Evolutionary conservation across 2,888 invertebrate genomes (phyloP), one percentile per base, ranked within the genome.

Genomic region (Leptinotarsa haldemani): DNA sequence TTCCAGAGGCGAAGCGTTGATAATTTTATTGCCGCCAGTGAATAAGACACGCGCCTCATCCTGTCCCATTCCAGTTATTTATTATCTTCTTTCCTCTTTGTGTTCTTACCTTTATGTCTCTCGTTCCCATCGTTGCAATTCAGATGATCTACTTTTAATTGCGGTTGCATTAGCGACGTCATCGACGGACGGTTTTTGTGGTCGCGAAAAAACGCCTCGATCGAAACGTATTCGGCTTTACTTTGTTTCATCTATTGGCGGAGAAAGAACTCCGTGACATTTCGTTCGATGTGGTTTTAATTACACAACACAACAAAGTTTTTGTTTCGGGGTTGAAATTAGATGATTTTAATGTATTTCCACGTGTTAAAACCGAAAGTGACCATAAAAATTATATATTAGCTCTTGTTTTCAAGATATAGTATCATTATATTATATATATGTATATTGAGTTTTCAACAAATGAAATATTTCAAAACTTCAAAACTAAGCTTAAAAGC

Each of bases 21-120:
- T 87, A 87, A 87, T 87, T 87, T 87, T 87, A 87, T 86, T 84
- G 84, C 84, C 79, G 82, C 83, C 83, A 80, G 84, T 84, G 84
- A 85, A 85, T 84, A 84, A 84, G 85, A 84, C 85, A 85, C 85
- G 84, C 85, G 84, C 85, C 83, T 83, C 40, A 53, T 50, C 70
- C 58, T 46, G 65, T 82, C 80, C 82, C 83, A 82, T 82, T 83
- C 78, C 79, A 76, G 82, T 82, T 82, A 83, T 84, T 84, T 84
- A 84, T 83, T 74, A 77, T 74, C 71, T 74, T 73, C 79, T 74
- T 80, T 75, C 80, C 78, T 79, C 79, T 81, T 81, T 82, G 80
- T 81, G 77, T 76, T 75, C 75, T 79, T 82, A 84, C 85, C 84
- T 85, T 84, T 85, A 84, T 84, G 82, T 79, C 77, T 79, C 78